Evolutionary conservation across 2,113 vertebrate species (phyloP), one percentile per base, ranked within the genome.

Genomic region (Lepus americanus): DNA sequence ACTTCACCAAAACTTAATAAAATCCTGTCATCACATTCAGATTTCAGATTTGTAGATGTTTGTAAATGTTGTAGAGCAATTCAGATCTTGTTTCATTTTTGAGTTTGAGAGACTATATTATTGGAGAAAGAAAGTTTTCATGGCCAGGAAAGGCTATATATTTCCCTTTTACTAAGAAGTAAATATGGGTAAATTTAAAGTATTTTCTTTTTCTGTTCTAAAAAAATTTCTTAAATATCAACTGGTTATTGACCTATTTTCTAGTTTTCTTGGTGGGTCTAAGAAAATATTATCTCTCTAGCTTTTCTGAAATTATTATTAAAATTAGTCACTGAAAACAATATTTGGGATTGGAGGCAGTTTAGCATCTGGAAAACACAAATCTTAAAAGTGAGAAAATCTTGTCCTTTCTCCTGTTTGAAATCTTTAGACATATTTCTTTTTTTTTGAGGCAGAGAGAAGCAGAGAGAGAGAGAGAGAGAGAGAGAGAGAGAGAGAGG

Each of bases 21-120:
- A 96, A 95, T n/a, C 3, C 95, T 97, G 92, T 91, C 20, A 92
- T 85, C 96, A 69, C 92, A 66, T 92, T 97, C 94, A 96, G 19
- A 80, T 67, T 92, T 90, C 13, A 78, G 63, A 53, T 66, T 90
- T 94, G 55, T 81, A 84, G 74, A 92, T 17, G 4, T 95, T 97
- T 95, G 36, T 82, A 94, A 81, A n/a, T 72, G 6, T 1, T 96
- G 61, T 92, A 90, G 39, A 96, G 87, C 20, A 96, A 95, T 49
- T 94, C 83, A 84, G 81, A 89, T 67, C n/a, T 29, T 94, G 39
- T 84, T 97, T 97, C 69, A 94, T 87, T 84, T 51, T 94, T 87
- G 25, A 87, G 49, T 36, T 70, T 64, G 73, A 90, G 76, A 96
- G 49, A 83, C 8, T 72, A 87, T 39, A 70, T 49, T 72, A 87